Percentiles rank a stretch among this genome's conserved stretches.
Conservation (phyloP, 2,113 vertebrate genomes). For the Tiliqua scincoides region DNA sequence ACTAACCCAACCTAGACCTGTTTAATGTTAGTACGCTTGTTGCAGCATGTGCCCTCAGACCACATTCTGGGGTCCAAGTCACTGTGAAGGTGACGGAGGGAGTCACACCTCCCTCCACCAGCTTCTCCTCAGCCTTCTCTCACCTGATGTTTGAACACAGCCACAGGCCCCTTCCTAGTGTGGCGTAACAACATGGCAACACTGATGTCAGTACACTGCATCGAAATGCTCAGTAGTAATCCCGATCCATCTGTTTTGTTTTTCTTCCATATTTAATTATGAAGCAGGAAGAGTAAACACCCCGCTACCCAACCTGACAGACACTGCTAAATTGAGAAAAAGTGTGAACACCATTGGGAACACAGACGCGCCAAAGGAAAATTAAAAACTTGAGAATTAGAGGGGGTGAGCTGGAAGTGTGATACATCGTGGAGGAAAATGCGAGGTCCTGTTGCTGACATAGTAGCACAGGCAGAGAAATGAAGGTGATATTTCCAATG, state of each 20-base stretch:
- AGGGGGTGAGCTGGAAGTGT: not conserved
- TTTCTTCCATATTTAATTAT: constrained; percentile 14
- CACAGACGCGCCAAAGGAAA: constrained; percentile 6
- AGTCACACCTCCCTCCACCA: too few relatives aligned
- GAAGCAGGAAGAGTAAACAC: not conserved
- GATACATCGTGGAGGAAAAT: not conserved
- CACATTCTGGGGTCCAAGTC: too few relatives aligned
- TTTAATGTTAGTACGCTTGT: too few relatives aligned
- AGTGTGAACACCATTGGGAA: not conserved
- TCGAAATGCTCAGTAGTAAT: not conserved
- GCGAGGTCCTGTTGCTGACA: not conserved
- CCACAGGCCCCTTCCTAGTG: too few relatives aligned
- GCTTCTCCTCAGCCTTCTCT: too few relatives aligned
- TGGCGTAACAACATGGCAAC: not conserved
- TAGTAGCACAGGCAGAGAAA: not conserved
- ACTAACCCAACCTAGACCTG: too few relatives aligned
- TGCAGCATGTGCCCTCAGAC: too few relatives aligned
- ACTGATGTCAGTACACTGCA: not conserved
- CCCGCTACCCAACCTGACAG: not conserved
- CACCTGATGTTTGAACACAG: too few relatives aligned
- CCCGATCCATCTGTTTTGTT: not conserved
- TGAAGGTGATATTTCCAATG: not conserved
- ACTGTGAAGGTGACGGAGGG: too few relatives aligned
- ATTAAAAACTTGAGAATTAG: not conserved
- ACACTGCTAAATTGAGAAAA: not conserved